phyloP scores from a whole-genome alignment of 2,113 vertebrate species.

The Coptodon rendalli region DNA sequence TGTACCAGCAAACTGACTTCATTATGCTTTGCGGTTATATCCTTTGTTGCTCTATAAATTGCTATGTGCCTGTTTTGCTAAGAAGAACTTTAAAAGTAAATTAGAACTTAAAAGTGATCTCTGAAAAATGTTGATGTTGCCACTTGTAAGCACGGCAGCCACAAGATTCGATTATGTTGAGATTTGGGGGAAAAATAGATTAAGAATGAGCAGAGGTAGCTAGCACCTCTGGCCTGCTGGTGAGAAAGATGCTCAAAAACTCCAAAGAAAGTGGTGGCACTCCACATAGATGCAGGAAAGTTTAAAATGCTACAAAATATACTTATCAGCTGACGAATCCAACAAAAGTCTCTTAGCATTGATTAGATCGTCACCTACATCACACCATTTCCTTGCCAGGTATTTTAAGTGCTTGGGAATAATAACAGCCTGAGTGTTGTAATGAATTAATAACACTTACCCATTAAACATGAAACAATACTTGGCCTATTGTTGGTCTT shows the following conservation, averaged over 20 bases:
- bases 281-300: not conserved
- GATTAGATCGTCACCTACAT: not conserved
- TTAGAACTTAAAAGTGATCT: slow-evolving; percentile 35
- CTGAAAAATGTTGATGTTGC: slow-evolving; percentile 18
- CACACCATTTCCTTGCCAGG: not conserved
- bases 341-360: not conserved
- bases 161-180: slow-evolving; percentile 5
- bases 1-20: slow-evolving; percentile 7
- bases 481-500: not conserved
- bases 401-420: not conserved
- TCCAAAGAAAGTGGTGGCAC: not conserved
- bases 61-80: not conserved
- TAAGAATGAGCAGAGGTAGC: slow-evolving; percentile 49
- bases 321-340: not conserved
- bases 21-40: not conserved
- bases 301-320: not conserved
- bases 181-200: slow-evolving; percentile 18
- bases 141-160: not conserved
- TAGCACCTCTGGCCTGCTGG: slow-evolving; percentile 27
- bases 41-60: slow-evolving; percentile 24
- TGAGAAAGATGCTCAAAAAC: not conserved
- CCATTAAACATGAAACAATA: not conserved
- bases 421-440: not conserved
- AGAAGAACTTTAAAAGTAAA: slow-evolving; percentile 10
- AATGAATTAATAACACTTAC: not conserved